phyloP scores from a whole-genome alignment of 2,888 invertebrate genomes.

The Cryptophagus acutangulus region DNA sequence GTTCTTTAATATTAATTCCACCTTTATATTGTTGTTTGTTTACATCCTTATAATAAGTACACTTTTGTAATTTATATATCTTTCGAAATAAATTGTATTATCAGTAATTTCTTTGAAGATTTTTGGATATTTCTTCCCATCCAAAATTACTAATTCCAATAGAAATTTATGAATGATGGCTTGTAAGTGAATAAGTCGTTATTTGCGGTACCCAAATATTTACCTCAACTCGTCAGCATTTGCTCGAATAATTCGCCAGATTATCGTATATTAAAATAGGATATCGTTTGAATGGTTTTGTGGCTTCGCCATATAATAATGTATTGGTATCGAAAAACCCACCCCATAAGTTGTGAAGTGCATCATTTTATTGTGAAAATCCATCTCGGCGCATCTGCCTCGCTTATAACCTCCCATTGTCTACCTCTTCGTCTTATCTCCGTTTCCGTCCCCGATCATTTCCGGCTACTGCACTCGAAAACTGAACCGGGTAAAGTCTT shows the following conservation, averaged over 20 bases:
- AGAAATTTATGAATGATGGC: no score
- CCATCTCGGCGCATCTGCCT: slow-evolving; percentile 45
- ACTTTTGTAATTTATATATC: slow-evolving; percentile 21
- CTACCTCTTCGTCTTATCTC: slow-evolving; percentile 49
- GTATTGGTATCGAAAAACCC: slow-evolving; percentile 2
- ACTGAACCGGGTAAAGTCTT: slow-evolving; percentile 32
- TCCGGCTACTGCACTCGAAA: slow-evolving; percentile 49
- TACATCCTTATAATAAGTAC: no score
- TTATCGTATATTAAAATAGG: slow-evolving; percentile 12
- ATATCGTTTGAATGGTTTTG: slow-evolving; percentile 10
- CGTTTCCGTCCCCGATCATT: slow-evolving; percentile 48
- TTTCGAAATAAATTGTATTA: slow-evolving; percentile 21
- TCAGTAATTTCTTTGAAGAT: slow-evolving; percentile 12
- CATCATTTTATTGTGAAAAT: slow-evolving; percentile 43
- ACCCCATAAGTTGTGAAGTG: slow-evolving; percentile 36
- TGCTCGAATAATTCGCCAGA: slow-evolving; percentile 2
- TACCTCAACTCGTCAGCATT: no score
- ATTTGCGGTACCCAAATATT: no score
- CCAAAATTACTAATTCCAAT: no score
- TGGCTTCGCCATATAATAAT: slow-evolving; percentile 3
- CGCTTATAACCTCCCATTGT: slow-evolving; percentile 44
- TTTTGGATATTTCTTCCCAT: no score
- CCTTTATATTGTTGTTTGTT: no score
- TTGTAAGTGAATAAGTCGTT: no score
- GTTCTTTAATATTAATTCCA: no score